Conservation (phyloP, 2,888 invertebrate genomes). For the Apoda limacodes region DNA sequence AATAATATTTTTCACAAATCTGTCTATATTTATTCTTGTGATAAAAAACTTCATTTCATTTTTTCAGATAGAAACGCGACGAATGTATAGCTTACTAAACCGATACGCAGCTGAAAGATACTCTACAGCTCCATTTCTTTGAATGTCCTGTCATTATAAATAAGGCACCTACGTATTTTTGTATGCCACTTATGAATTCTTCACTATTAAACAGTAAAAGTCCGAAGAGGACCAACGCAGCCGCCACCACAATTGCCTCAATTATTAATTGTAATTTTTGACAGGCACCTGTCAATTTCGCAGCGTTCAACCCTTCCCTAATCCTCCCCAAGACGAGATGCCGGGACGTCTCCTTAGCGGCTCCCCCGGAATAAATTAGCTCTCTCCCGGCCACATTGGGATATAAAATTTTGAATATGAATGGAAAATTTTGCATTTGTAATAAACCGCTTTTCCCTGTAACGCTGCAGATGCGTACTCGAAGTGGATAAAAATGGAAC, state of each 20-base stretch:
- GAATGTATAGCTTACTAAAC: too few relatives aligned
- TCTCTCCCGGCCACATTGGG: slow-evolving; percentile 75
- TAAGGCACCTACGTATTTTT: too few relatives aligned
- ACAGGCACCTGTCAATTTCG: slow-evolving; percentile 69
- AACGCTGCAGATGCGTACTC: slow-evolving; percentile 58
- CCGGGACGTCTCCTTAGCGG: slow-evolving; percentile 55
- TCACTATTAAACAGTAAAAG: slow-evolving; percentile 8
- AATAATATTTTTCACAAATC: too few relatives aligned
- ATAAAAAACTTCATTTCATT: too few relatives aligned
- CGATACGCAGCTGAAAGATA: too few relatives aligned
- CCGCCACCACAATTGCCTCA: slow-evolving; percentile 49
- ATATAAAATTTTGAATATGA: slow-evolving; percentile 93
- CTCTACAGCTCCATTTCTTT: too few relatives aligned
- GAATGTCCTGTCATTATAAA: too few relatives aligned
- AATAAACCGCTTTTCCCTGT: slow-evolving; percentile 77
- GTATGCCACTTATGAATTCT: too few relatives aligned
- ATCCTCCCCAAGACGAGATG: slow-evolving; percentile 63
- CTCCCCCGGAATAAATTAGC: slow-evolving; percentile 81
- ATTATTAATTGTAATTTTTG: slow-evolving; percentile 70
- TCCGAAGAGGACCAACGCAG: slow-evolving; percentile 17
- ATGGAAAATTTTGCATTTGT: slow-evolving; percentile 89
- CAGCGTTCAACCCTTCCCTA: slow-evolving; percentile 62
- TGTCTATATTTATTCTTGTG: too few relatives aligned
- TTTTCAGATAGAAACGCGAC: too few relatives aligned
- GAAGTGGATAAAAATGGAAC: slow-evolving; percentile 59